Base-by-base conservation (phyloP, 2,113 vertebrate genomes). In the Microtus richardsoni region DNA sequence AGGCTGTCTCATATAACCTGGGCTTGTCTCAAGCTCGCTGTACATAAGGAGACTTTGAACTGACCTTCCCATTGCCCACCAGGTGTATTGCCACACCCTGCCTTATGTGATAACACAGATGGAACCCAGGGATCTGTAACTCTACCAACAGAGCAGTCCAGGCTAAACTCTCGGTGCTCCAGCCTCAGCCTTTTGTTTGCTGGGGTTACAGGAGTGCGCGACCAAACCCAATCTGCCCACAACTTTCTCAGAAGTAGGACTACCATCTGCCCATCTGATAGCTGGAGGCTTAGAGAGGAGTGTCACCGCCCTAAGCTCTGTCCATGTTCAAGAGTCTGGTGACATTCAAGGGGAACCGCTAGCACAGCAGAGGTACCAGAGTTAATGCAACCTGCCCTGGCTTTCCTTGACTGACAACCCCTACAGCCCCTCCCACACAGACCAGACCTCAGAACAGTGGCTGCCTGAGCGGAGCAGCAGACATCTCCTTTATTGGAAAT, bases 401-500 rank as follows among this genome's bases (percentile, higher is more conserved):
- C 44, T 14, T 10, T 16, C 13, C 70, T 47, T 22, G 39, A 44
- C 44, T 2, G 0, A 33, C 49, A 41, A n/a, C 52, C 39, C 39
- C 26, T 21, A 39, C 39, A 47, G 52, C 3, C 78, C 24, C 83
- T 2, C 3, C 21, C 47, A 28, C 68, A 30, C 22, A 33, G 12
- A 73, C 30, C 47, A 41, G 16, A 52, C 36, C 39, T 24, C 47
- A 33, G 4, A 0, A 58, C 54, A 74, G 71, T 3, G 22, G n/a
- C 7, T 6, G 10, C 24, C 41, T 21, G 1, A 30, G 1, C 13
- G 12, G 39, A 88, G 77, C 73, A 24, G 33, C 58, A 95, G 5
- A 66, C 33, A 30, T 33, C 44, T 58, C 2, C 82, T 93, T 95
- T 91, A 96, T 95, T 92, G 89, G 9, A n/a, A 88, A 84, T 4